phyloP scores from a whole-genome alignment of 1,140 invertebrate species.

The Ericerus pela region DNA sequence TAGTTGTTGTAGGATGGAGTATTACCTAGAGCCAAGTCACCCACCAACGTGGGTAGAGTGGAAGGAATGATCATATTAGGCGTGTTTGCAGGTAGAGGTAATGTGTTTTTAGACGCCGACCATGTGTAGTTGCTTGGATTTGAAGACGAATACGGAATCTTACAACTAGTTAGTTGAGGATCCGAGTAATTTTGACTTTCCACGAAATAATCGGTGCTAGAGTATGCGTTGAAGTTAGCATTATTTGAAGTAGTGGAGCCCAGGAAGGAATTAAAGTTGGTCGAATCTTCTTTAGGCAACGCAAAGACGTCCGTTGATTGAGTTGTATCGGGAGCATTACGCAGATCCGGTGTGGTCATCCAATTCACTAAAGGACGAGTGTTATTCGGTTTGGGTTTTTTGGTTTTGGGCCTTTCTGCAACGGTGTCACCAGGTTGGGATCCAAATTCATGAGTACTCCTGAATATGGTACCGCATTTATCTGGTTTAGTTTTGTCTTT shows the following conservation, averaged over 20 bases:
- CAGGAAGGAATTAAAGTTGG: neutral
- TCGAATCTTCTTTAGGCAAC: slow-evolving; percentile 17
- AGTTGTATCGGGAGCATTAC: slow-evolving; percentile 27
- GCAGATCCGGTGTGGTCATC: slow-evolving; percentile 44
- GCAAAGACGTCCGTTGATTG: slow-evolving; percentile 25
- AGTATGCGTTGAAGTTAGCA: neutral
- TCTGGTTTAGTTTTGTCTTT: slow-evolving; percentile 2
- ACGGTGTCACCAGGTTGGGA: neutral
- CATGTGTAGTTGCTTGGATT: slow-evolving; percentile 16
- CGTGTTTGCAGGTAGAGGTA: slow-evolving; percentile 22
- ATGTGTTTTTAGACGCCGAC: slow-evolving; percentile 23
- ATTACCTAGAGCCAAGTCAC: slow-evolving; percentile 29
- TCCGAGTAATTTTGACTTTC: neutral
- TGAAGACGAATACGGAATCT: neutral
- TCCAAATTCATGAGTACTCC: neutral
- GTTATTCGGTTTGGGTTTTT: slow-evolving; percentile 11
- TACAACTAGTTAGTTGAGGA: neutral
- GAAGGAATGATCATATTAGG: slow-evolving; percentile 25
- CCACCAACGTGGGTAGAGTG: slow-evolving; percentile 29
- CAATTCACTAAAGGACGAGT: slow-evolving; percentile 38
- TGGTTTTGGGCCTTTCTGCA: neutral
- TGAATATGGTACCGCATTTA: neutral
- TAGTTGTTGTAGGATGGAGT: neutral
- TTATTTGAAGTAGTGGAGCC: neutral
- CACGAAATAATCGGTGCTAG: neutral